These are phyloP conservation scores for Neomorphus geoffroyi DNA, from an alignment of 2,797 vertebrate species.

Conservation along the genomic window DNA sequence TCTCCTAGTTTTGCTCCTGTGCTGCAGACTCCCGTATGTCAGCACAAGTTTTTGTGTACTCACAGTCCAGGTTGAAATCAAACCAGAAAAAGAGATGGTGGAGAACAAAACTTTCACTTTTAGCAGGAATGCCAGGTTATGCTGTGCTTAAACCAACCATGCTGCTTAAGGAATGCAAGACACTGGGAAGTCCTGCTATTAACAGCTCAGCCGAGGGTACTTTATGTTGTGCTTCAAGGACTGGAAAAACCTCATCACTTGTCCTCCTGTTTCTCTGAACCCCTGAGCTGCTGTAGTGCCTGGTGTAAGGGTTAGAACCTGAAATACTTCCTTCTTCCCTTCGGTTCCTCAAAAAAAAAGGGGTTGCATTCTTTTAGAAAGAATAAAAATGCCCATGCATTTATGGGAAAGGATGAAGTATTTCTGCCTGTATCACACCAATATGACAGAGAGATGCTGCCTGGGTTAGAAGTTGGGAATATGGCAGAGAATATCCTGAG, in stretches of 20 bases:
- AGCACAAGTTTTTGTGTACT: not conserved
- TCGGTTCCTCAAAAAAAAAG: not conserved
- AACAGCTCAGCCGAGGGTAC: not conserved
- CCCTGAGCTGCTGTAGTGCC: not conserved
- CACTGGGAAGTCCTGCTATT: not conserved
- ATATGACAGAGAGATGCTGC: not conserved
- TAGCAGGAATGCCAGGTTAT: not conserved
- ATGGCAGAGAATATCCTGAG: not conserved
- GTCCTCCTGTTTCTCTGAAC: not conserved
- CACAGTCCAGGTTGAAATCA: slow-evolving; percentile 14
- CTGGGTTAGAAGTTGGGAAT: not conserved
- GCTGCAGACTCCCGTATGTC: not conserved
- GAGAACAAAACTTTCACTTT: not conserved
- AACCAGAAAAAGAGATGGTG: not conserved
- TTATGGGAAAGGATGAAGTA: not conserved
- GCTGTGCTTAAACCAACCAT: rapidly evolving
- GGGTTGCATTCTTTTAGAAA: not conserved
- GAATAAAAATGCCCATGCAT: not conserved
- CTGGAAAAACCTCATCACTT: not conserved
- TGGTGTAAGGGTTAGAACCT: not conserved
- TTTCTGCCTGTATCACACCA: not conserved
- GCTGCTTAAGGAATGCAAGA: not conserved
- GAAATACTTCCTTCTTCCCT: not conserved
- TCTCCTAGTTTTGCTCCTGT: slow-evolving; percentile 15
- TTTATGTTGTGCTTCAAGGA: not conserved